Percentiles rank a stretch among this genome's conserved stretches.
Conservation (phyloP, 2,113 vertebrate genomes). For the Girardinichthys multiradiatus region DNA sequence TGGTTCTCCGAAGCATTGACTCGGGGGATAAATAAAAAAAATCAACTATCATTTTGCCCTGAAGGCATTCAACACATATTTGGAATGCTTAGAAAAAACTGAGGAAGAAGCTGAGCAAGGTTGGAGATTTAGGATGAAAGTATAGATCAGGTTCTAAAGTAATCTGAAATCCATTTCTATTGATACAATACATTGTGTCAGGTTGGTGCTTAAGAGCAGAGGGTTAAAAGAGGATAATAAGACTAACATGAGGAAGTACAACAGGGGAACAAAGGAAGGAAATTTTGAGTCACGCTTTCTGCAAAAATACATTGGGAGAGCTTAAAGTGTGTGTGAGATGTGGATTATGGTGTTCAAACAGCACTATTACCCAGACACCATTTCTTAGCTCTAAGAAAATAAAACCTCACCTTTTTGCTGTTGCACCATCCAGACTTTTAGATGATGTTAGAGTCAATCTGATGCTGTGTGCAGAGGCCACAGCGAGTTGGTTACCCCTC, state of each 20-base stretch:
- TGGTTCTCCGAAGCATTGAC: too few relatives aligned
- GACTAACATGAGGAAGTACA: neutral
- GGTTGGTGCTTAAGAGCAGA: neutral
- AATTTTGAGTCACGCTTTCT: neutral
- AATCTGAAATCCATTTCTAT: neutral
- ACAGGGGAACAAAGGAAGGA: neutral
- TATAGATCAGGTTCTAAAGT: neutral
- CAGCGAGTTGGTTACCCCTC: neutral
- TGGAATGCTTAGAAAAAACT: too few relatives aligned
- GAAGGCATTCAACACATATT: too few relatives aligned
- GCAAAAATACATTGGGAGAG: neutral
- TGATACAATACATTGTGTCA: neutral
- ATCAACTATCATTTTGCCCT: too few relatives aligned
- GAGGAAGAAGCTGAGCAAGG: neutral
- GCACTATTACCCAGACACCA: neutral
- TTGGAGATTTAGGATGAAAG: neutral
- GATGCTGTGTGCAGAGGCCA: neutral
- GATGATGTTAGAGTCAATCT: neutral
- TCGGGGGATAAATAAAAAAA: too few relatives aligned
- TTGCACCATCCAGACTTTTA: neutral
- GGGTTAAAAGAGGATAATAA: neutral
- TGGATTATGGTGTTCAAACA: neutral
- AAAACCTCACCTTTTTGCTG: neutral
- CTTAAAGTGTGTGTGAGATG: neutral
- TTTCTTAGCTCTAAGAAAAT: neutral